These are phyloP conservation scores for Mobula birostris DNA, from an alignment of 2,113 vertebrate species.

Conservation along the genomic window DNA sequence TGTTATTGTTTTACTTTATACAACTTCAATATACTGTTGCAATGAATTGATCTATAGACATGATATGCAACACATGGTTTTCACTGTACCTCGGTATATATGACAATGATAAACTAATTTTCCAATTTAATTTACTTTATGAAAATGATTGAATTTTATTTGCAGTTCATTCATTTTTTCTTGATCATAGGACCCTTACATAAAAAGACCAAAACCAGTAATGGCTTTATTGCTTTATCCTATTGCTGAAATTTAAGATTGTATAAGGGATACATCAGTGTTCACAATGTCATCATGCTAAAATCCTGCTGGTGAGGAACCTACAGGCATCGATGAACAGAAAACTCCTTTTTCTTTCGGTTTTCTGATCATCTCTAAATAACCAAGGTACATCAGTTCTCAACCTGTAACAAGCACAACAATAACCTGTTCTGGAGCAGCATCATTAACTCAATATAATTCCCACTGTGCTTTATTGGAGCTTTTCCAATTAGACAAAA, in stretches of 20 bases:
- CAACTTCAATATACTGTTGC: too few species aligned
- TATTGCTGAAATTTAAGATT: neutral
- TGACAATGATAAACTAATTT: too few species aligned
- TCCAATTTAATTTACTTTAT: too few species aligned
- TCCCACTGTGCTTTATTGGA: neutral
- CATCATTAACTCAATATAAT: neutral
- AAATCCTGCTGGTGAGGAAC: neutral
- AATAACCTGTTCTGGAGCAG: neutral
- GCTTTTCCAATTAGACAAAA: neutral
- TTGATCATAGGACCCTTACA: neutral
- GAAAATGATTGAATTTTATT: neutral
- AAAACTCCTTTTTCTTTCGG: neutral
- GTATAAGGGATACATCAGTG: neutral
- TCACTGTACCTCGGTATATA: too few species aligned
- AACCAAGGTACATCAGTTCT: neutral
- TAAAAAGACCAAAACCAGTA: neutral
- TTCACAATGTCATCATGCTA: neutral
- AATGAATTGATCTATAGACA: too few species aligned
- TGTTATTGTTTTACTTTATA: neutral
- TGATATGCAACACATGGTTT: too few species aligned
- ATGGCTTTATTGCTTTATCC: too few species aligned
- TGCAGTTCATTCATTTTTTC: neutral
- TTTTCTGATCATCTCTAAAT: neutral
- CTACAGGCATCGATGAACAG: too few species aligned
- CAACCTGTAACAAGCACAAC: neutral